These are phyloP conservation scores for Cremastinae sp. DNA, from an alignment of 2,888 invertebrate species.

Conservation along the genomic window DNA sequence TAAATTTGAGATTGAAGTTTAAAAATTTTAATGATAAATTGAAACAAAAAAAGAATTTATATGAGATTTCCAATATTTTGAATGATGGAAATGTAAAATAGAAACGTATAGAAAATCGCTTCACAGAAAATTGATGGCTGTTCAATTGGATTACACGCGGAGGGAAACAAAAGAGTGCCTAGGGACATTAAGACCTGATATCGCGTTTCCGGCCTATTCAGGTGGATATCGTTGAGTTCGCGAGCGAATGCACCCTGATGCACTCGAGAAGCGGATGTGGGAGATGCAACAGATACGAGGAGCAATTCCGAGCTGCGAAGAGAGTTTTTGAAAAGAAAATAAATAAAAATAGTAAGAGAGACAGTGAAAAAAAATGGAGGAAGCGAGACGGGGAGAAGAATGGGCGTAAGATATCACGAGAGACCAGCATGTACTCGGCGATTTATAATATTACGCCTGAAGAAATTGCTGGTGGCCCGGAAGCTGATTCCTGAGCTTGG, in stretches of 20 bases:
- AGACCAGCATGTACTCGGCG: conserved; percentile 54
- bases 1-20: too few relatives aligned
- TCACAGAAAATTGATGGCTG: too few relatives aligned
- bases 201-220: conserved; percentile 44
- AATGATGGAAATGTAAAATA: too few relatives aligned
- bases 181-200: conserved; percentile 30
- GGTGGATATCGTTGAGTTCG: conserved; percentile 29
- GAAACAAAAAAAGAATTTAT: too few relatives aligned
- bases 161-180: background rate
- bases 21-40: too few relatives aligned
- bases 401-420: conserved; percentile 32
- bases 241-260: conserved; percentile 10
- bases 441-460: conserved; percentile 55
- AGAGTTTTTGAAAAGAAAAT: too few relatives aligned
- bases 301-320: too few relatives aligned
- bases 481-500: conserved; percentile 39
- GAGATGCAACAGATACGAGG: conserved; percentile 28
- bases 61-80: too few relatives aligned
- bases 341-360: too few relatives aligned
- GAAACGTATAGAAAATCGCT: too few relatives aligned
- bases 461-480: conserved; percentile 56
- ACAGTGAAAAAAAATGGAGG: conserved; percentile 22
- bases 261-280: conserved; percentile 51
- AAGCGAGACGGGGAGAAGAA: conserved; percentile 30
- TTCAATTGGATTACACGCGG: too few relatives aligned